Base-by-base conservation (phyloP, 1,140 invertebrate species). In the Ceratina calcarata region DNA sequence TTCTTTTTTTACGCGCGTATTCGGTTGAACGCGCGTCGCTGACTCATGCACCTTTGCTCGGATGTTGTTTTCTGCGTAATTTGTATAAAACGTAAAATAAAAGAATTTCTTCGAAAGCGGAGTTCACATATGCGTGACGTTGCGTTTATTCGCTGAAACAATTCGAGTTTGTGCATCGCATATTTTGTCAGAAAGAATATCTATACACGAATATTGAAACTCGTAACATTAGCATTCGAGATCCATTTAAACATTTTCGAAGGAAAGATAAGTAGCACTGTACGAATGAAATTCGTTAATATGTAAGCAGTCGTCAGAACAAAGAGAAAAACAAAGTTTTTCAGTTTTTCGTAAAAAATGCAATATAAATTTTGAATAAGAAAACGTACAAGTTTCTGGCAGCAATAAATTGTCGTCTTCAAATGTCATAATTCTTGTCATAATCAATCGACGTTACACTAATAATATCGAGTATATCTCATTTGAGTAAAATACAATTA, bases 11-110 rank as follows among this genome's bases (percentile, higher is more conserved):
- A 61, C 24, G 76, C n/a, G 60, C 57, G 68, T 64, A 64, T 64
- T 72, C 76, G 68, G 60, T 78, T 64, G 68, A 72, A 24, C 68
- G 76, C 76, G 67, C 75, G 58, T 62, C 67, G 67, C 67, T 78
- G 67, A 78, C 75, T 78, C 75, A 76, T 60, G 51, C 62, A 22
- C 32, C 32, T 49, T 45, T 55, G 67, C 58, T 71, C 45, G 45
- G 68, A 62, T 78, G 68, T 78, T 75, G 64, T 75, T 60, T 55
- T n/a, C 55, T 58, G 57, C 20, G 51, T 45, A 60, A 53, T 55
- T 51, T 15, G 58, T 24, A 16, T 53, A 37, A 55, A 65, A 55
- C 16, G 49, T 32, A 58, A 49, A 58, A 51, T 16, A 45, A 49
- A 57, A 13, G 4, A 37, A 57, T 71, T 65, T 78, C 32, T 53